phyloP scores from a whole-genome alignment of 2,797 vertebrate species.

The Limosa lapponica region DNA sequence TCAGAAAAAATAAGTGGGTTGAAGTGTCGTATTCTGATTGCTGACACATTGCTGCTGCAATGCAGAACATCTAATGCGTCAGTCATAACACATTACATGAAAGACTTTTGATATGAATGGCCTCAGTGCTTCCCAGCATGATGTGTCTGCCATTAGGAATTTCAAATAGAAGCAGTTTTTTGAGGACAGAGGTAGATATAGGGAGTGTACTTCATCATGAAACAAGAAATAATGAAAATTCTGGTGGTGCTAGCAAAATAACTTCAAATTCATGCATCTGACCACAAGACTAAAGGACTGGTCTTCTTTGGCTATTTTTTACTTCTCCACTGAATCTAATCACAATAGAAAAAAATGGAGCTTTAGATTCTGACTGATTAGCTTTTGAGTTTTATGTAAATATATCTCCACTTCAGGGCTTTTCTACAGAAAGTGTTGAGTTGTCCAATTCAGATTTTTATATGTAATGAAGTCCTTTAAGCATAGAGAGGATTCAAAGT shows the following conservation, averaged over 20 bases:
- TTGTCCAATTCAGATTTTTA: neutral
- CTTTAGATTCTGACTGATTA: neutral
- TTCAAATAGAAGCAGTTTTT: neutral
- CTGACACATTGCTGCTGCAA: neutral
- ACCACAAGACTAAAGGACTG: neutral
- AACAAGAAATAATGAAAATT: neutral
- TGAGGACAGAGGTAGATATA: neutral
- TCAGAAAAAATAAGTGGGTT: neutral
- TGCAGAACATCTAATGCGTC: neutral
- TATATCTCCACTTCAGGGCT: neutral
- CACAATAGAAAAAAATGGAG: neutral
- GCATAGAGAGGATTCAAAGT: neutral
- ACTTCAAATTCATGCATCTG: neutral
- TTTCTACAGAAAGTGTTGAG: neutral
- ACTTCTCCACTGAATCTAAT: neutral
- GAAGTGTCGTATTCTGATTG: neutral
- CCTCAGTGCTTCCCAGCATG: neutral
- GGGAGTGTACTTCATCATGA: neutral
- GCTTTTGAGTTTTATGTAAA: neutral
- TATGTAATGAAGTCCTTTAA: neutral
- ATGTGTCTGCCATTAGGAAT: neutral
- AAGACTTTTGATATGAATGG: neutral
- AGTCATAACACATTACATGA: neutral
- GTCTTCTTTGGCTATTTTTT: neutral
- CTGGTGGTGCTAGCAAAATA: neutral